These are phyloP conservation scores for Heliconius erato DNA, from an alignment of 2,888 invertebrate species.

Conservation along the genomic window DNA sequence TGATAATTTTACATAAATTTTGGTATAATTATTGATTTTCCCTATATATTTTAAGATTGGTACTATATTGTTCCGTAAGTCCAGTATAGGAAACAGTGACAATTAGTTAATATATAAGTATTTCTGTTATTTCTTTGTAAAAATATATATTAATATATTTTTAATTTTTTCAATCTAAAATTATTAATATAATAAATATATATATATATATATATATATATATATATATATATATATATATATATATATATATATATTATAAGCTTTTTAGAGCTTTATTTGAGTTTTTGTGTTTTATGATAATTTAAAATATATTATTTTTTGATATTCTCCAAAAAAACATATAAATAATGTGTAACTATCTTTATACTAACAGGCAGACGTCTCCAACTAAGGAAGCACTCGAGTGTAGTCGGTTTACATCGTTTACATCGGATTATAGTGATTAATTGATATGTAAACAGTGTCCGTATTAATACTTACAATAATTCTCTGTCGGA, in stretches of 20 bases:
- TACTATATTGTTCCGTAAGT: no score
- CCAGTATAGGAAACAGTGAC: no score
- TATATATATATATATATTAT: no score
- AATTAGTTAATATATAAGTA: no score
- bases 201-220: no score
- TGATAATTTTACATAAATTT: background rate
- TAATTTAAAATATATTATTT: background rate
- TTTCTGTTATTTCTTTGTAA: no score
- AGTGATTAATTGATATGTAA: slow-evolving; percentile 55
- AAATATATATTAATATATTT: no score
- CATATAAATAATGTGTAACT: slow-evolving; percentile 10
- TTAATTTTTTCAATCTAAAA: background rate
- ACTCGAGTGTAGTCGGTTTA: slow-evolving; percentile 66
- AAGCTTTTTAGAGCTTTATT: no score
- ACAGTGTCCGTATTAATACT: slow-evolving; percentile 46
- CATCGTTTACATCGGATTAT: slow-evolving; percentile 59
- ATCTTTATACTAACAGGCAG: slow-evolving; percentile 46
- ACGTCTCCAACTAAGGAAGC: slow-evolving; percentile 73
- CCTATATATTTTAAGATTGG: no score
- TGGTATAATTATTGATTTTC: no score
- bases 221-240: no score
- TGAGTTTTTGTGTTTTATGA: background rate
- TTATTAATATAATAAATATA: no score
- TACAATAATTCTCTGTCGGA: slow-evolving; percentile 36
- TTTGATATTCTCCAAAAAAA: background rate